Evolutionary conservation across 1,140 invertebrate genomes (phyloP).

Genomic region (Euura saliciscinereae): DNA sequence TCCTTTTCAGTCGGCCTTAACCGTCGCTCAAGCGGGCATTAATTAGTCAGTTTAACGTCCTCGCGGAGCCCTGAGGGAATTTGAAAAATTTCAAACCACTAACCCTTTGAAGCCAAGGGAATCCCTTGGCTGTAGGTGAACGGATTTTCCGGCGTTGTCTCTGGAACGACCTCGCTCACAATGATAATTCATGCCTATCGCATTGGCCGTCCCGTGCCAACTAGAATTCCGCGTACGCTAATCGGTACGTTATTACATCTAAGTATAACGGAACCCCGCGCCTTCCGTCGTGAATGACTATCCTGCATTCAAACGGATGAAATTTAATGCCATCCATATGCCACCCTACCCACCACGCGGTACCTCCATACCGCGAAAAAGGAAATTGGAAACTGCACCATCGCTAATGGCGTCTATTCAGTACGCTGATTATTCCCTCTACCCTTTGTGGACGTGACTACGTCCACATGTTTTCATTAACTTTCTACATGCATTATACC

Average conservation of each 20-base stretch:
- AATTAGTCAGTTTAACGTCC: neutral
- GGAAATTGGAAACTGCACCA: neutral
- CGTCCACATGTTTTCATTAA: neutral
- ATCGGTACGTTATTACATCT: neutral
- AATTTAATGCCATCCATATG: neutral
- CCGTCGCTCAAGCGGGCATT: neutral
- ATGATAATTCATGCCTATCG: neutral
- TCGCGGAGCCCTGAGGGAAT: neutral
- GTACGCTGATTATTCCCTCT: neutral
- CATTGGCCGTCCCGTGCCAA: neutral
- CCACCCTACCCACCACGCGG: neutral
- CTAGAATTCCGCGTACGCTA: neutral
- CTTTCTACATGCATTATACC: neutral
- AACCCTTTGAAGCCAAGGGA: neutral
- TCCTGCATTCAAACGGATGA: neutral
- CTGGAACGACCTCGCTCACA: neutral
- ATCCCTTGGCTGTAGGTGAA: neutral
- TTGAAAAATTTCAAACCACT: neutral
- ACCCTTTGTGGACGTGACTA: neutral
- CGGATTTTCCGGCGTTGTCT: neutral
- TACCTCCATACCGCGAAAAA: neutral
- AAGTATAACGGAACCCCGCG: neutral
- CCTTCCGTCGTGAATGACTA: neutral
- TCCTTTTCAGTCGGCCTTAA: neutral
- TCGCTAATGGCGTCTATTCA: neutral